These are phyloP conservation scores for Phasia obesa DNA, from an alignment of 2,888 invertebrate genomes.

Conservation along the genomic window DNA sequence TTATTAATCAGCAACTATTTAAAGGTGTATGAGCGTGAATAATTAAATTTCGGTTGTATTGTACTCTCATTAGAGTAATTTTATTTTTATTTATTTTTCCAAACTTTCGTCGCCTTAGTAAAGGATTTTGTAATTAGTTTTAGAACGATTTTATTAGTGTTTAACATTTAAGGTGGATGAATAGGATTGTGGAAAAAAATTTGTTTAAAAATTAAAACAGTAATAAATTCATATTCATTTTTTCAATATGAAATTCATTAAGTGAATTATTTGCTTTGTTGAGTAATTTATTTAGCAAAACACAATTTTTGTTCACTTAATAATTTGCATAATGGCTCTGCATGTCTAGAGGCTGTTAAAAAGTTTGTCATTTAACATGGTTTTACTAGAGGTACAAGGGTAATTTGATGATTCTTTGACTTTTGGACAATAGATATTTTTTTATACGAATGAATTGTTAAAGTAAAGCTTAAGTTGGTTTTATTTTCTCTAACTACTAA, in stretches of 20 bases:
- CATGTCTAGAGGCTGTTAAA: slow-evolving; percentile 32
- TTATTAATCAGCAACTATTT: slow-evolving; percentile 20
- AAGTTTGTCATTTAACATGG: slow-evolving; percentile 2
- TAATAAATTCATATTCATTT: too few relatives aligned
- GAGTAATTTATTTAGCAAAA: too few relatives aligned
- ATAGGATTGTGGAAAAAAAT: not conserved
- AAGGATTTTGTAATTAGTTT: slow-evolving; percentile 49
- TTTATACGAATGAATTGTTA: too few relatives aligned
- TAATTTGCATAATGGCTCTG: slow-evolving; percentile 9
- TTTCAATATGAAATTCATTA: slow-evolving; percentile 5
- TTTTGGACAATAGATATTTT: too few relatives aligned
- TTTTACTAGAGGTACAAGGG: not conserved
- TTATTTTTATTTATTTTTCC: slow-evolving; percentile 19
- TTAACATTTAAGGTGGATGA: slow-evolving; percentile 1
- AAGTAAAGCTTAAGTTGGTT: too few relatives aligned
- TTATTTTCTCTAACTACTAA: too few relatives aligned
- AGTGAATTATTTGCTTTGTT: slow-evolving; percentile 12
- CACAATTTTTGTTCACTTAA: not conserved
- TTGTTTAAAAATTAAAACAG: not conserved
- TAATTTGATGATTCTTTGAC: not conserved
- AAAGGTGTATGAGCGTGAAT: slow-evolving; percentile 58
- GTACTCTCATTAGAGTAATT: slow-evolving; percentile 16
- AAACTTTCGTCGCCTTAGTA: slow-evolving; percentile 24
- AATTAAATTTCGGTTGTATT: slow-evolving; percentile 59
- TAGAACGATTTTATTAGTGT: slow-evolving; percentile 20